phyloP scores from a whole-genome alignment of 1,140 invertebrate genomes.

The Panagrolaimus sp. region DNA sequence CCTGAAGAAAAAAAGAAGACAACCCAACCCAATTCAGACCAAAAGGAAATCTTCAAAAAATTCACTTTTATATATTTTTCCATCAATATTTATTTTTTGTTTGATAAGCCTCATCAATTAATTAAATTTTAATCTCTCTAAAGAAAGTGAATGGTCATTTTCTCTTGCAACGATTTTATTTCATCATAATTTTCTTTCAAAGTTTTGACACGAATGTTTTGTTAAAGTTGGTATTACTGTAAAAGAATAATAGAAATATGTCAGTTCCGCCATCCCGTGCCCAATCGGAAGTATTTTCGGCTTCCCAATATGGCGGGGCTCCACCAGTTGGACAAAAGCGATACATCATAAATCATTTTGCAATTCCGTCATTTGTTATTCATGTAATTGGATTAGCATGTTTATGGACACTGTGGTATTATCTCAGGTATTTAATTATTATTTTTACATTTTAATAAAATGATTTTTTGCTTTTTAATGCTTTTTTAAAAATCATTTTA shows the following conservation, averaged over 20 bases:
- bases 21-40: too few species aligned
- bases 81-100: too few species aligned
- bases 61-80: too few species aligned
- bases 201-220: too few species aligned
- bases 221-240: too few species aligned
- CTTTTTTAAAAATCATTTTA: constrained; percentile 25
- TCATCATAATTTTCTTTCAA: too few species aligned
- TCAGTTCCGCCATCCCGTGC: constrained; percentile 52
- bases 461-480: background rate
- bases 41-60: too few species aligned
- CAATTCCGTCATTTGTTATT: constrained; percentile 56
- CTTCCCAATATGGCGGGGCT: constrained; percentile 46
- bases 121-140: too few species aligned
- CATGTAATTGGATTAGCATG: constrained; percentile 56
- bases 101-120: too few species aligned
- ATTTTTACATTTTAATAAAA: background rate
- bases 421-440: constrained; percentile 48
- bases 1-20: too few species aligned
- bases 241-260: constrained; percentile 23
- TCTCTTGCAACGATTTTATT: too few species aligned
- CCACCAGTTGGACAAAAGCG: constrained; percentile 34
- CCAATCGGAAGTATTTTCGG: constrained; percentile 57
- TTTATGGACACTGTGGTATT: constrained; percentile 59
- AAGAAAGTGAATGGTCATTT: too few species aligned
- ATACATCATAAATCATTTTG: constrained; percentile 55